Percentiles rank a stretch among this genome's conserved stretches.
Conservation (phyloP, 2,888 invertebrate genomes). For the Flabesymbios commensalis region DNA sequence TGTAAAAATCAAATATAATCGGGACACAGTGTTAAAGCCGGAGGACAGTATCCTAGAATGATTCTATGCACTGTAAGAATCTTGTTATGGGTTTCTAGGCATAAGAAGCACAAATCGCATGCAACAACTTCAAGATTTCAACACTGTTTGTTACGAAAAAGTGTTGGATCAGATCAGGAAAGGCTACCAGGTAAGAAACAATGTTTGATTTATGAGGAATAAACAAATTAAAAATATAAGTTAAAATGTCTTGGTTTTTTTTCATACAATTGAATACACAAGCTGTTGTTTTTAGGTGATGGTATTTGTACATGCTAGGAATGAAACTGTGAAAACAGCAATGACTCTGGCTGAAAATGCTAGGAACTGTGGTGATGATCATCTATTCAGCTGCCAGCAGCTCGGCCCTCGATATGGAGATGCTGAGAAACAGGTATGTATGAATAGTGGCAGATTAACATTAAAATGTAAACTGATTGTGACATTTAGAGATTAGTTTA, state of each 20-base stretch:
- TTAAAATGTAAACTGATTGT: no score
- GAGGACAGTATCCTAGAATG: no score
- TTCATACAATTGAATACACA: neutral
- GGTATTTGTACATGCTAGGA: conserved; percentile 98
- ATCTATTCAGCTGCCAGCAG: conserved; percentile 46
- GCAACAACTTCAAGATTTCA: conserved; percentile 78
- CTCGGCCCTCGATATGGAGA: conserved; percentile 66
- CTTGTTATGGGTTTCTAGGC: no score
- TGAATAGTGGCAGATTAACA: neutral
- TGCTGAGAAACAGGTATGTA: conserved; percentile 62
- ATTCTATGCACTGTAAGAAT: no score
- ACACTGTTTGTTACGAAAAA: conserved; percentile 90
- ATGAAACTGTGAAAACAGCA: conserved; percentile 90
- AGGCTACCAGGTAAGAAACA: conserved; percentile 75
- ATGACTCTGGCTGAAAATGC: conserved; percentile 77
- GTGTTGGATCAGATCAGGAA: conserved; percentile 78
- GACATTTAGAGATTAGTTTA: no score
- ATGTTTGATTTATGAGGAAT: neutral
- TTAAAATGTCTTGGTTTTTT: no score
- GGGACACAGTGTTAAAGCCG: no score
- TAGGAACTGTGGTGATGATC: conserved; percentile 53
- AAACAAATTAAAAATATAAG: no score
- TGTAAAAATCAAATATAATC: no score
- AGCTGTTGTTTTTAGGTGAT: conserved; percentile 69
- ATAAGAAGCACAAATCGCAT: conserved; percentile 50